phyloP scores from a whole-genome alignment of 2,888 invertebrate genomes.

The Andrena hattorfiana region DNA sequence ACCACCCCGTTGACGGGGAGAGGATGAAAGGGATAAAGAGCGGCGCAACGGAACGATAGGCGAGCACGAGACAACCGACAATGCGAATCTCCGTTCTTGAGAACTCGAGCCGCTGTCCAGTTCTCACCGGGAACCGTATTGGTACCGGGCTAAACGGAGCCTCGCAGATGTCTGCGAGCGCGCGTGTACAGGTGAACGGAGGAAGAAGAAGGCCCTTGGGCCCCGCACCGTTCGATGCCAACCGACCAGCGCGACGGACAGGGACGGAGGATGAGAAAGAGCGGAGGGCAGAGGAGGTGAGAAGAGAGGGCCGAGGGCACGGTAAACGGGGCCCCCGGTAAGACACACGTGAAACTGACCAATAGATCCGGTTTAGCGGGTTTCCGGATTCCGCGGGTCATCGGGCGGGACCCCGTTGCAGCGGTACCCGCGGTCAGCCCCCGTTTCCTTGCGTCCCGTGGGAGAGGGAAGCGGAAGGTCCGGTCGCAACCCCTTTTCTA shows the following conservation, averaged over 20 bases:
- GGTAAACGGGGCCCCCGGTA: conserved; percentile 58
- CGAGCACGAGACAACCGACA: conserved; percentile 35
- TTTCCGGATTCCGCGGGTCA: conserved; percentile 85
- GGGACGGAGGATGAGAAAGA: conserved; percentile 31
- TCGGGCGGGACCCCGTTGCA: conserved; percentile 69
- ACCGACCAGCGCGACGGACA: not conserved
- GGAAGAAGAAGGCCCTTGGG: conserved; percentile 52
- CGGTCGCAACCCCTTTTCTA: conserved; percentile 68
- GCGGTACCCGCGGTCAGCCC: conserved; percentile 69
- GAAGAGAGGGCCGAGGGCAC: conserved; percentile 13
- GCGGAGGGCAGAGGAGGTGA: conserved; percentile 43
- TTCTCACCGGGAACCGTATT: conserved; percentile 78
- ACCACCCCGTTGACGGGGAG: conserved; percentile 3
- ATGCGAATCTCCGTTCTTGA: conserved; percentile 70
- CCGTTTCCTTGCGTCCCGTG: conserved; percentile 59
- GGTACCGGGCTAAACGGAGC: conserved; percentile 37
- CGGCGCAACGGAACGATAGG: conserved; percentile 15
- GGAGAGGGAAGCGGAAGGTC: conserved; percentile 40
- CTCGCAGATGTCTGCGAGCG: conserved; percentile 49
- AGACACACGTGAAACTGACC: conserved; percentile 83
- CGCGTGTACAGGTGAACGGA: conserved; percentile 55
- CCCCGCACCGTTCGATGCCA: conserved; percentile 14
- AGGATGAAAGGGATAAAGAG: not conserved
- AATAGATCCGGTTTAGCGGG: conserved; percentile 85
- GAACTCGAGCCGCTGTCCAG: conserved; percentile 79